Base-by-base conservation (phyloP, 2,888 invertebrate species). In the Amiota mariae region DNA sequence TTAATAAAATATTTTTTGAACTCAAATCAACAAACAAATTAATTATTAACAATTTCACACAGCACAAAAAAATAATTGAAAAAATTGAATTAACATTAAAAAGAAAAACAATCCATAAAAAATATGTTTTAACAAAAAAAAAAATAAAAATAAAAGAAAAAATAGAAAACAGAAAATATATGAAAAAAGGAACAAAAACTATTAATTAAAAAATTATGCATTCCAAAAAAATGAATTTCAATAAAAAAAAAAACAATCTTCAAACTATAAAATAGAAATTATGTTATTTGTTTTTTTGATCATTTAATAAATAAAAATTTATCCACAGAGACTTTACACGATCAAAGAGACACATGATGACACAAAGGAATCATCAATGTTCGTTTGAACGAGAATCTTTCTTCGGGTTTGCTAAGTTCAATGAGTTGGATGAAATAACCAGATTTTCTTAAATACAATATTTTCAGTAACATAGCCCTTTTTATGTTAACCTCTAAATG, bases 151-250 rank as follows among this genome's bases (percentile, higher is more conserved):
- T 73, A 72, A 74, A 70, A 78, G 63, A 74, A 66, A 77, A 68
- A 72, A 78, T 78, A 78, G 76, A 75, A 81, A 77, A 77, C 78
- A 79, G 24, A 76, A 77, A 75, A 81, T 80, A 79, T 78, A 56
- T 77, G 79, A 72, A 76, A 76, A 59, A 72, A 76, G 74, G 59
- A 74, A 18, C 15, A 20, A 75, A 77, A 73, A 75, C 71, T 67
- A 48, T 73, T 76, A 74, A 76, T 72, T 61, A 68, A 72, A 68
- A 71, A 73, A 72, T 70, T 68, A 73, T 70, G 64, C 66, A 75
- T 72, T 64, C 51, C 59, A 73, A 74, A 76, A 66, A 18, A 72
- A 67, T 72, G 75, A 72, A 70, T 73, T 73, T 66, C 70, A 76
- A 76, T 72, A 70, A 73, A 74, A 36, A 3, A 24, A 36, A 36